Percentiles rank a stretch among this genome's conserved stretches.
Evolutionary conservation across 1,140 invertebrate species (phyloP).

Genomic region (Chironomus tepperi): DNA sequence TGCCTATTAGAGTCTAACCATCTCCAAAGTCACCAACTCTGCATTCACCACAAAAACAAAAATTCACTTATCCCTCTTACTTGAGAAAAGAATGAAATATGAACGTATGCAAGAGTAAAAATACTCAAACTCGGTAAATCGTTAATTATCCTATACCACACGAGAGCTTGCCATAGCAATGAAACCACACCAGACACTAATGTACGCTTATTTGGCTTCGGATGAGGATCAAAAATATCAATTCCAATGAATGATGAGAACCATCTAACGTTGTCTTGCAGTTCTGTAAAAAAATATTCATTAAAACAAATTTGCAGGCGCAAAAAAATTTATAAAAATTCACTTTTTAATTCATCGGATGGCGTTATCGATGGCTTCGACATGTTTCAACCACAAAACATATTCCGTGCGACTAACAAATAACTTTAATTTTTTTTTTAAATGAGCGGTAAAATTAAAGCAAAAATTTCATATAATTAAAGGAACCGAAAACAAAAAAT

Average conservation of each 20-base stretch:
- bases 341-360: neutral
- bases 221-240: neutral
- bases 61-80: neutral
- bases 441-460: no score
- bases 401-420: no score
- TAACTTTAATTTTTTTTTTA: no score
- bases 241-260: neutral
- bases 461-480: no score
- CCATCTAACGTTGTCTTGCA: neutral
- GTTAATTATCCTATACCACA: neutral
- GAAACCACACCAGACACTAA: neutral
- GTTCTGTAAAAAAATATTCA: neutral
- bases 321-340: neutral
- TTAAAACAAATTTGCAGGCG: neutral
- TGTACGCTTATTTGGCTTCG: neutral
- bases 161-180: neutral
- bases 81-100: neutral
- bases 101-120: neutral
- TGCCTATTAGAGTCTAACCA: no score
- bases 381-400: no score
- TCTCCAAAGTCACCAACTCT: no score
- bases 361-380: no score
- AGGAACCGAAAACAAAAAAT: no score
- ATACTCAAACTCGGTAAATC: neutral
- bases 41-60: no score